A percentile compares a stretch with the other conserved stretches of the same genome.
These are phyloP conservation scores for Epizoanthus scotinus DNA, from an alignment of 92 coral and sea anemone genomes.

Conservation along the genomic window DNA sequence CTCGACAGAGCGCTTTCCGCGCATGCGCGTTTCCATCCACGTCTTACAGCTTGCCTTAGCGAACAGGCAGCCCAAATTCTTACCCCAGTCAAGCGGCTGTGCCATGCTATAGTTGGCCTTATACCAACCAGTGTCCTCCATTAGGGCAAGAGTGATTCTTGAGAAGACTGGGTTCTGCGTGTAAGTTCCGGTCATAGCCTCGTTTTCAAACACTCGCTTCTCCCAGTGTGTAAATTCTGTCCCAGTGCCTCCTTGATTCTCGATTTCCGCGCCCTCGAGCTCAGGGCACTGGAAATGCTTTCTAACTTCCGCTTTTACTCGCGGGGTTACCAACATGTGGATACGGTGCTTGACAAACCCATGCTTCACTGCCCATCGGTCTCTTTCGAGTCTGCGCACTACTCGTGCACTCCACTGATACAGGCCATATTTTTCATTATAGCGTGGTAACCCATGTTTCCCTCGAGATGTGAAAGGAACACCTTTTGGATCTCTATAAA, in stretches of 20 bases:
- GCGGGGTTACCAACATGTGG: slow-evolving; percentile 89
- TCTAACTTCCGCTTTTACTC: slow-evolving; percentile 76
- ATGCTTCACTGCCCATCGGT: slow-evolving; percentile 82
- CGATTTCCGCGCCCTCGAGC: slow-evolving; percentile 96
- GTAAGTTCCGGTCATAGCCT: slow-evolving; percentile 99
- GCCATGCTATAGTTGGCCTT: slow-evolving; percentile 89
- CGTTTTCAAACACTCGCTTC: slow-evolving; percentile 96
- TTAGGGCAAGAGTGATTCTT: slow-evolving; percentile 85
- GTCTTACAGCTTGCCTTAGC: slow-evolving; percentile 93
- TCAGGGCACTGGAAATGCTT: slow-evolving; percentile 83
- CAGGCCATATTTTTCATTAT: slow-evolving; percentile 72
- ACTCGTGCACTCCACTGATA: slow-evolving; percentile 89
- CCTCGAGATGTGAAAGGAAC: slow-evolving; percentile 83
- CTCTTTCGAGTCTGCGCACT: slow-evolving; percentile 68
- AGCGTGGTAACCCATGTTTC: slow-evolving; percentile 85
- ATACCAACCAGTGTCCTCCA: slow-evolving; percentile 99
- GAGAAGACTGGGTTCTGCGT: slow-evolving; percentile 99
- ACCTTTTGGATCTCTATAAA: slow-evolving; percentile 77
- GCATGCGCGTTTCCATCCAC: slow-evolving; percentile 88
- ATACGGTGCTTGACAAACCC: slow-evolving; percentile 75
- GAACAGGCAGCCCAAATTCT: slow-evolving; percentile 83
- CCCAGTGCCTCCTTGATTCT: slow-evolving; percentile 94
- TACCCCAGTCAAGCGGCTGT: slow-evolving; percentile 96
- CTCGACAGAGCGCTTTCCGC: slow-evolving; percentile 57
- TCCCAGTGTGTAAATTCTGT: slow-evolving; percentile 98